phyloP scores from a whole-genome alignment of 1,140 invertebrate genomes.

The Lerema accius region DNA sequence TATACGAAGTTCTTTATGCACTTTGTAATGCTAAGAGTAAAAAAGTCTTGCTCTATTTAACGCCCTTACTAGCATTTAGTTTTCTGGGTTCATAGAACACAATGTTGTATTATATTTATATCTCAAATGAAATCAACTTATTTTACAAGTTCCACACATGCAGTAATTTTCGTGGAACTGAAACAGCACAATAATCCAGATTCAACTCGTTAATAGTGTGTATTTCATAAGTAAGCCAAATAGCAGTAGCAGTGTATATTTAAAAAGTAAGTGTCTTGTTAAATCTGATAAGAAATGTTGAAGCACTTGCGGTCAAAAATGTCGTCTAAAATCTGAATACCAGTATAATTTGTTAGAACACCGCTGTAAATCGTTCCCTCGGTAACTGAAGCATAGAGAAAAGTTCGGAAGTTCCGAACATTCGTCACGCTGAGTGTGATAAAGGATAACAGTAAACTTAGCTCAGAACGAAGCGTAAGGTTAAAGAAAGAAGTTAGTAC shows the following conservation, averaged over 20 bases:
- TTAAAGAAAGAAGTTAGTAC: constrained; percentile 28
- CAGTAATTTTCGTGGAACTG: too few species aligned
- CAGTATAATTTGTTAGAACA: constrained; percentile 29
- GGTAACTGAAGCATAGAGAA: constrained; percentile 30
- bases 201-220: too few species aligned
- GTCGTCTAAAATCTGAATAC: constrained; percentile 12
- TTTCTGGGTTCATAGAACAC: constrained; percentile 6
- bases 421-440: constrained; percentile 34
- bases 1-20: too few species aligned
- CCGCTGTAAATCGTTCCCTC: constrained; percentile 24
- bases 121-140: too few species aligned
- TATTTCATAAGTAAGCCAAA: too few species aligned
- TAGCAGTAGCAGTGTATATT: too few species aligned
- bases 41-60: constrained; percentile 7
- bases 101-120: too few species aligned
- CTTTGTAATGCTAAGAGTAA: neutral
- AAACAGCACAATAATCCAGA: too few species aligned
- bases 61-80: neutral
- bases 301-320: constrained; percentile 12
- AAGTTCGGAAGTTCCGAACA: constrained; percentile 32
- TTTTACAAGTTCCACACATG: too few species aligned
- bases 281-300: neutral
- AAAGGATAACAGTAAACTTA: constrained; percentile 34
- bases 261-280: too few species aligned
- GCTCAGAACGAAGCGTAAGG: constrained; percentile 19